Evolutionary conservation across 2,888 invertebrate genomes (phyloP).

Genomic region (Hirtodrosophila cameraria): DNA sequence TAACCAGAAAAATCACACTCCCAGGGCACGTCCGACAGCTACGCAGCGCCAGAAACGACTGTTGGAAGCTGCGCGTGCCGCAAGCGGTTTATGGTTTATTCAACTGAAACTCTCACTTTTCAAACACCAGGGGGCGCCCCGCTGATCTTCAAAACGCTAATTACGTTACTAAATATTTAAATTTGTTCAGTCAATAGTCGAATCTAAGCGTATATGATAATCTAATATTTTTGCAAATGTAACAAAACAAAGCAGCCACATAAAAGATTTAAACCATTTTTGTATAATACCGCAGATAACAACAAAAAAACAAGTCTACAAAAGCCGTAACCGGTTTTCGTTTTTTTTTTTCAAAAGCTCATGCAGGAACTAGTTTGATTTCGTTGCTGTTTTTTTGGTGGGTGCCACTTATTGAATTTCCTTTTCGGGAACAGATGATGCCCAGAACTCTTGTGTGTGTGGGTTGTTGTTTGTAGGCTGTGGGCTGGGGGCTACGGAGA

Average conservation of each 20-base stretch:
- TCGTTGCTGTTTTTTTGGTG: slow-evolving; percentile 40
- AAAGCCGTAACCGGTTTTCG: slow-evolving; percentile 66
- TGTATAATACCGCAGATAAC: slow-evolving; percentile 34
- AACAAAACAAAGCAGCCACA: slow-evolving; percentile 38
- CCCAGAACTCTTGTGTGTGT: slow-evolving; percentile 50
- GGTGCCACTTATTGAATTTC: slow-evolving; percentile 52
- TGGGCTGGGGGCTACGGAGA: slow-evolving; percentile 4
- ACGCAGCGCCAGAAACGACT: slow-evolving; percentile 37
- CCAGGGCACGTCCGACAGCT: slow-evolving; percentile 63
- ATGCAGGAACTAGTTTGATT: slow-evolving; percentile 66
- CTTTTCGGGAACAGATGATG: slow-evolving; percentile 77
- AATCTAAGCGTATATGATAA: slow-evolving; percentile 10
- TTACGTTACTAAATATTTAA: slow-evolving; percentile 65
- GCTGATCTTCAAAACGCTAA: slow-evolving; percentile 40
- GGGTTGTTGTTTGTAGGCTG: slow-evolving; percentile 1
- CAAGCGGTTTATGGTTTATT: slow-evolving; percentile 44
- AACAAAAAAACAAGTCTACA: slow-evolving; percentile 58
- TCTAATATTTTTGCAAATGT: slow-evolving; percentile 62
- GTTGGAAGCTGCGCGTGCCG: slow-evolving; percentile 41
- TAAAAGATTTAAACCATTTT: slow-evolving; percentile 34
- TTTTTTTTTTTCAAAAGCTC: slow-evolving; percentile 47
- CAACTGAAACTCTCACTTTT: slow-evolving; percentile 67
- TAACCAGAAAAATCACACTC: not conserved
- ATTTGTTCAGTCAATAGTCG: slow-evolving; percentile 16
- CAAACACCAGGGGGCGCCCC: slow-evolving; percentile 57